These are phyloP conservation scores for Heterodera carotae DNA, from an alignment of 1,140 invertebrate genomes.

Conservation along the genomic window DNA sequence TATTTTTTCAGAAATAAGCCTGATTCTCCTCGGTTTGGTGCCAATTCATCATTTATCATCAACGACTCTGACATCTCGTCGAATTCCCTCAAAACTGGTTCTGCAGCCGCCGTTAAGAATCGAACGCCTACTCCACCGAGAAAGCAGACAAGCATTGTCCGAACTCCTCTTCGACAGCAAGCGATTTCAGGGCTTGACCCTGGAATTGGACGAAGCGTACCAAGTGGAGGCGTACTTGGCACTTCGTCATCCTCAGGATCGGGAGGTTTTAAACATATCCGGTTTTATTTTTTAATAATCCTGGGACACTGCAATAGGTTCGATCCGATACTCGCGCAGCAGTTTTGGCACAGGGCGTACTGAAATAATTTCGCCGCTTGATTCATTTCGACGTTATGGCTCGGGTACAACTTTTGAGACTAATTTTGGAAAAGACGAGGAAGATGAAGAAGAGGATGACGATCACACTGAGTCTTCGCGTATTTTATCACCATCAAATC, in stretches of 20 bases:
- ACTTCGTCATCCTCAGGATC: neutral
- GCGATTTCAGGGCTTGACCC: conserved; percentile 1
- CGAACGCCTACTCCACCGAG: conserved; percentile 41
- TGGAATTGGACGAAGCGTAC: conserved; percentile 19
- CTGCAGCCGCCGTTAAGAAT: conserved; percentile 25
- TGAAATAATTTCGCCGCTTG: conserved; percentile 16
- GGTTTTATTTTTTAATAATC: conserved; percentile 2
- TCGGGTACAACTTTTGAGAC: conserved; percentile 6
- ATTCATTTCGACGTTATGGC: neutral
- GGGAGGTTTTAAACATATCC: neutral
- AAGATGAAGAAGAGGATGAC: conserved; percentile 43
- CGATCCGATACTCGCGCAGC: conserved; percentile 12
- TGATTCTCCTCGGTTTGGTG: conserved; percentile 3
- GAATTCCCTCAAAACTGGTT: conserved; percentile 11
- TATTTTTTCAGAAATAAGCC: conserved; percentile 5
- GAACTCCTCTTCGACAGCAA: conserved; percentile 24
- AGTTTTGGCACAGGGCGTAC: conserved; percentile 8
- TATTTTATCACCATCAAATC: conserved; percentile 34
- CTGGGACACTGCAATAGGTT: too few relatives aligned
- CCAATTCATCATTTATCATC: neutral
- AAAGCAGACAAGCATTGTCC: neutral
- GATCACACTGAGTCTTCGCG: conserved; percentile 52
- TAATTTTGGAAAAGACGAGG: conserved; percentile 23
- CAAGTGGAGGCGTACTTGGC: conserved; percentile 13
- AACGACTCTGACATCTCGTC: neutral